phyloP scores from a whole-genome alignment of 2,888 invertebrate genomes.

The Microchrysa polita region DNA sequence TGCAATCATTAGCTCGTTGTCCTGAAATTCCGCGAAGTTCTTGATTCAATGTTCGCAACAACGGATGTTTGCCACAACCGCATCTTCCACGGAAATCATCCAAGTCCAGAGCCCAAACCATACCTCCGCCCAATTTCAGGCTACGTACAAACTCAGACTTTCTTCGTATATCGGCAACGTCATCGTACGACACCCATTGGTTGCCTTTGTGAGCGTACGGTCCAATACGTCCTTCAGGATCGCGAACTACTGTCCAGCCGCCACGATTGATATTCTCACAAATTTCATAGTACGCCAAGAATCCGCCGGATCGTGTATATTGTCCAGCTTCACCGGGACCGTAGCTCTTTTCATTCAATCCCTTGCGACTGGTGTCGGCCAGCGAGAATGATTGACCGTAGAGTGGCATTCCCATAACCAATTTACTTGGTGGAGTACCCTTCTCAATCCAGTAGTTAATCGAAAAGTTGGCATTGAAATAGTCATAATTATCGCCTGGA shows the following conservation, averaged over 20 bases:
- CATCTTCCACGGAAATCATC: slow-evolving; percentile 79
- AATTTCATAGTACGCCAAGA: slow-evolving; percentile 82
- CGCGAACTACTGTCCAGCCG: slow-evolving; percentile 72
- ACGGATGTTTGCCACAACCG: slow-evolving; percentile 74
- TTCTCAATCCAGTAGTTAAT: slow-evolving; percentile 77
- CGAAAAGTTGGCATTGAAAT: slow-evolving; percentile 78
- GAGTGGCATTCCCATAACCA: slow-evolving; percentile 79
- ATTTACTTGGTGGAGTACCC: slow-evolving; percentile 72
- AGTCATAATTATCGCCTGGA: slow-evolving; percentile 71
- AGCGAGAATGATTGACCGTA: slow-evolving; percentile 81
- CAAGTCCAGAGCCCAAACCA: slow-evolving; percentile 81
- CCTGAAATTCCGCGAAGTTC: slow-evolving; percentile 66
- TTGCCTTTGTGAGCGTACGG: slow-evolving; percentile 76
- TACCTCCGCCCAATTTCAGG: slow-evolving; percentile 74
- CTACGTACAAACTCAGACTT: slow-evolving; percentile 70
- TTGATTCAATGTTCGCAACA: slow-evolving; percentile 72
- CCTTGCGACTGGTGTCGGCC: slow-evolving; percentile 65
- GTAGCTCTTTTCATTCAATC: slow-evolving; percentile 69
- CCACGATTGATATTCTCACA: slow-evolving; percentile 70
- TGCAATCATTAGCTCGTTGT: slow-evolving; percentile 65
- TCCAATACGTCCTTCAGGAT: slow-evolving; percentile 71
- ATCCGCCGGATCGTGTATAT: slow-evolving; percentile 76
- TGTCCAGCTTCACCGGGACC: slow-evolving; percentile 77
- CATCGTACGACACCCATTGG: slow-evolving; percentile 85
- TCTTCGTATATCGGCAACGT: slow-evolving; percentile 71